Evolutionary conservation across 92 coral and sea anemone species (phyloP).

Genomic region (Epizoanthus fatuus): DNA sequence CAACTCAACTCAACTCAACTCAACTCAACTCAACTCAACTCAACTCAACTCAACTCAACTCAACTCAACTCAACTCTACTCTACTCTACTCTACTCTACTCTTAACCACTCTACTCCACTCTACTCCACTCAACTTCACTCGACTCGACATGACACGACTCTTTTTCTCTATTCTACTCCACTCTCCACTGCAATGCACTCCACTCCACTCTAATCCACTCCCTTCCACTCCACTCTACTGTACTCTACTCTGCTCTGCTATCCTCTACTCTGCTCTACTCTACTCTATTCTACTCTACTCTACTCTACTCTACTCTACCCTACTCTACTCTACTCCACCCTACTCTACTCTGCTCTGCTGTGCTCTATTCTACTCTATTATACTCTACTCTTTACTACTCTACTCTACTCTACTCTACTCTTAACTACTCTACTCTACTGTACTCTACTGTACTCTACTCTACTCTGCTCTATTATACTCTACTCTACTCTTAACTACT

Average conservation of each 20-base stretch:
- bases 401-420: background rate
- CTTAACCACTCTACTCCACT: background rate
- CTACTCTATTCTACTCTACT: conserved; percentile 6
- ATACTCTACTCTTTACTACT: background rate
- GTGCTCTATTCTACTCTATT: too few species aligned
- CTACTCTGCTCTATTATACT: too few species aligned
- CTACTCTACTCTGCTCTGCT: too few species aligned
- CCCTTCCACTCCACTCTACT: background rate
- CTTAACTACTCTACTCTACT: too few species aligned
- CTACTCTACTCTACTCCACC: too few species aligned
- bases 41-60: background rate
- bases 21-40: conserved; percentile 9
- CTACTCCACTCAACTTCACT: background rate
- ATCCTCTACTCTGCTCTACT: too few species aligned
- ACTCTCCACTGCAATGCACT: conserved; percentile 10
- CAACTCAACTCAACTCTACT: background rate
- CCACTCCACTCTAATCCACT: conserved; percentile 16
- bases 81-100: background rate
- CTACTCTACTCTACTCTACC: too few species aligned
- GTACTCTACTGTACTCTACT: too few species aligned
- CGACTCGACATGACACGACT: conserved; percentile 7
- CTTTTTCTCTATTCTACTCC: background rate
- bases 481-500: too few species aligned
- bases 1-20: conserved; percentile 1
- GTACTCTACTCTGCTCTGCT: background rate